A percentile compares a stretch with the other conserved stretches of the same genome.
These are phyloP conservation scores for Hystrix cristata DNA, from an alignment of 2,113 vertebrate species.

Conservation along the genomic window DNA sequence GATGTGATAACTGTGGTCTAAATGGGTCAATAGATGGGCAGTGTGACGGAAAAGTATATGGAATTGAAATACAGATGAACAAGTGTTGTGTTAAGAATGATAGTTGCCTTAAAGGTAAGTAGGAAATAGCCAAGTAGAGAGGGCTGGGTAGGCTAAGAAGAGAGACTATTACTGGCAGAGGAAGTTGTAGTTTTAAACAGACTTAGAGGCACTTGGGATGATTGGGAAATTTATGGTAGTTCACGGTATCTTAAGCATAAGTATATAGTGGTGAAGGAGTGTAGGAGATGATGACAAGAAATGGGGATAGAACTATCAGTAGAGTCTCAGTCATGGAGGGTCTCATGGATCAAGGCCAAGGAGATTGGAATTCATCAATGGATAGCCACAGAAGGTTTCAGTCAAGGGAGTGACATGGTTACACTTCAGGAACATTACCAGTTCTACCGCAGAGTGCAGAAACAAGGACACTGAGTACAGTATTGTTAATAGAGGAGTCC, in stretches of 20 bases:
- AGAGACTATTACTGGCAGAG: background rate
- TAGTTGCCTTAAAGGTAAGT: background rate
- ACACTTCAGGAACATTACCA: background rate
- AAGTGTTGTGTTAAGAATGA: background rate
- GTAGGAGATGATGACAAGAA: background rate
- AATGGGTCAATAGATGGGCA: background rate
- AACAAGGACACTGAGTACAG: background rate
- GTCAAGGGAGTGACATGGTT: background rate
- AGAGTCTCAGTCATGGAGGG: background rate
- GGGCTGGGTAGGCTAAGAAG: background rate
- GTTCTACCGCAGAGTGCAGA: background rate
- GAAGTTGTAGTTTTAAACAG: constrained; percentile 6
- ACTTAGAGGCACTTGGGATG: background rate
- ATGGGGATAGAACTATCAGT: background rate
- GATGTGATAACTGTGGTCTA: background rate
- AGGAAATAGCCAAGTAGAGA: background rate
- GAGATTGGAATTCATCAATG: background rate
- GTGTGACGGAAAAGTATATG: background rate
- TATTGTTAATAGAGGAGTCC: background rate
- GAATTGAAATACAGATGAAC: background rate
- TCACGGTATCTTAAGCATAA: background rate
- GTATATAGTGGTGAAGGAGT: background rate
- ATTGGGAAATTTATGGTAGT: background rate
- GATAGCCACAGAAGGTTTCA: background rate
- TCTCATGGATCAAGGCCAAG: background rate